These are phyloP conservation scores for Eilema depressum DNA, from an alignment of 2,888 invertebrate species.

Conservation along the genomic window DNA sequence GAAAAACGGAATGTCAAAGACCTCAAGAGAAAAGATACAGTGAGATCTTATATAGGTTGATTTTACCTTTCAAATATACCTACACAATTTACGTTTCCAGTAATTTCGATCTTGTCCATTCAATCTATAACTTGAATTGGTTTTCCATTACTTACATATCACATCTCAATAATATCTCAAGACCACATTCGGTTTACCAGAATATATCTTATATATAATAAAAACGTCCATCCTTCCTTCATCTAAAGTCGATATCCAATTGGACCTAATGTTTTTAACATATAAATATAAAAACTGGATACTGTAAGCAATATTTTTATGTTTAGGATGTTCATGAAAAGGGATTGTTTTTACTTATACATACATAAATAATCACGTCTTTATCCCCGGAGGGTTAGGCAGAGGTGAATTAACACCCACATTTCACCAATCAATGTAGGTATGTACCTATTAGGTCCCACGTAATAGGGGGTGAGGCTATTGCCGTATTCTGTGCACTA, in stretches of 20 bases:
- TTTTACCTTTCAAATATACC: too few relatives aligned
- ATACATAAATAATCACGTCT: too few relatives aligned
- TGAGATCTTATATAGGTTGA: too few relatives aligned
- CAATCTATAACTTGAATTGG: slow-evolving; percentile 34
- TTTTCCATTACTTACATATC: slow-evolving; percentile 28
- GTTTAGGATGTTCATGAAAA: slow-evolving; percentile 44
- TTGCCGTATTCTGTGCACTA: too few relatives aligned
- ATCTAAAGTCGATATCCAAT: slow-evolving; percentile 49
- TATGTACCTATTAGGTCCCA: too few relatives aligned
- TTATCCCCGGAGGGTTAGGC: too few relatives aligned
- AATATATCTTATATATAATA: too few relatives aligned
- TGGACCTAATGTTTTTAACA: slow-evolving; percentile 55
- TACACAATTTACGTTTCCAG: background rate
- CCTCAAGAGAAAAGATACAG: too few relatives aligned
- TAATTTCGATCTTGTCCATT: slow-evolving; percentile 17
- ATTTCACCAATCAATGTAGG: too few relatives aligned
- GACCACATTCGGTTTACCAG: slow-evolving; percentile 32
- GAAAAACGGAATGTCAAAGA: too few relatives aligned
- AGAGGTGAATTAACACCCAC: too few relatives aligned
- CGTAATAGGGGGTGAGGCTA: too few relatives aligned
- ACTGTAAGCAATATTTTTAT: slow-evolving; percentile 45
- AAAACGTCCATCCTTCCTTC: slow-evolving; percentile 44
- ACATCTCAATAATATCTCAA: slow-evolving; percentile 39
- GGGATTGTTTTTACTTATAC: slow-evolving; percentile 46
- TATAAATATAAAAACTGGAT: slow-evolving; percentile 54